Evolutionary conservation across 2,797 vertebrate species (phyloP).

Genomic region (Anguilla pacifica): DNA sequence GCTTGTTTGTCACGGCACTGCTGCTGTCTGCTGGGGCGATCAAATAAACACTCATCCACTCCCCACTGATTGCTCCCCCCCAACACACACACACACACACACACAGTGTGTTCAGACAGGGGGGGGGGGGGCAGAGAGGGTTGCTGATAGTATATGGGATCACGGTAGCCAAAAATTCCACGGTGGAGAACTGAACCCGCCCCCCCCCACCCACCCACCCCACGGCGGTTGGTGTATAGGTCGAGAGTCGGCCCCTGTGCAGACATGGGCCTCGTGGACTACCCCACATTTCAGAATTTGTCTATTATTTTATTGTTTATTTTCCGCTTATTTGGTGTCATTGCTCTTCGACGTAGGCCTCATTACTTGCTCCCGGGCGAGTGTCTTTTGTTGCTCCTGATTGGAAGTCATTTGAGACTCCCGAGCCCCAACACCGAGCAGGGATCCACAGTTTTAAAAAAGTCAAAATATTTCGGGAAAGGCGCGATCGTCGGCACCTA

Average conservation of each 20-base stretch:
- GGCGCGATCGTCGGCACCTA: background rate
- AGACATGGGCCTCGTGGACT: background rate
- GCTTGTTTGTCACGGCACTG: background rate
- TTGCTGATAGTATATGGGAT: background rate
- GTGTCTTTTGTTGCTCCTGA: background rate
- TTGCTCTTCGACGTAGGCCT: background rate
- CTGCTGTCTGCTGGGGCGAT: background rate
- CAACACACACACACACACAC: too few species aligned
- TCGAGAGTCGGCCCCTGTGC: background rate
- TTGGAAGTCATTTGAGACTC: background rate
- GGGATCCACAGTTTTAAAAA: background rate
- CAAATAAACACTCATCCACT: background rate
- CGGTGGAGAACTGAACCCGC: too few species aligned
- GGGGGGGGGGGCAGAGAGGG: too few species aligned
- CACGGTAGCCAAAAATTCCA: background rate
- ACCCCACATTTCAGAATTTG: background rate
- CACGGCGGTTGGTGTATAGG: background rate
- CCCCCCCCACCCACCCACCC: background rate
- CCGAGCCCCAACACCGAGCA: background rate
- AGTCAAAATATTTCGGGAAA: background rate
- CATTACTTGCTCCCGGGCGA: background rate
- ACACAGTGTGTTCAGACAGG: too few species aligned
- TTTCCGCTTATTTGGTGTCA: background rate
- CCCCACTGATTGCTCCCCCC: background rate
- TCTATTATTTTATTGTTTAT: background rate